Percentiles rank a stretch among this genome's conserved stretches.
phyloP scores from a whole-genome alignment of 2,888 invertebrate species.

The Margaritifera margaritifera region DNA sequence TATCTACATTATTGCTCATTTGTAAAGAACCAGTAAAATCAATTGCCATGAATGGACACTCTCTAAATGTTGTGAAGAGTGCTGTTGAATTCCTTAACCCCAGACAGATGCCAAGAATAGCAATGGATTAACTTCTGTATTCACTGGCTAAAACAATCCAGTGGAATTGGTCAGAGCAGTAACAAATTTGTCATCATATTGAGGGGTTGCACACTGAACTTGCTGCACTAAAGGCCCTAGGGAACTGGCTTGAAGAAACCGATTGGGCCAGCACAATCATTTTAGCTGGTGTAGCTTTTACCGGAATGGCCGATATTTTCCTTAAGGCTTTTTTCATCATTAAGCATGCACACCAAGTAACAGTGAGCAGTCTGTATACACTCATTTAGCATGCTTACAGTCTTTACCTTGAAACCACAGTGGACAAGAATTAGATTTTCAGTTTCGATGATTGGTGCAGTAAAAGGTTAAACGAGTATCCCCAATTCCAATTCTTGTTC shows the following conservation, averaged over 20 bases:
- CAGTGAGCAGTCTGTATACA: slow-evolving; percentile 3
- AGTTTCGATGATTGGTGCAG: slow-evolving; percentile 1
- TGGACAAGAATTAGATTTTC: too few species aligned
- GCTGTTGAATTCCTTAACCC: background rate
- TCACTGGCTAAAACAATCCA: slow-evolving; percentile 1
- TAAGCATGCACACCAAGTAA: slow-evolving; percentile 4
- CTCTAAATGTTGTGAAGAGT: background rate
- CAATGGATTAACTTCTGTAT: too few species aligned
- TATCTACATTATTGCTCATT: background rate
- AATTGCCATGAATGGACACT: slow-evolving; percentile 1
- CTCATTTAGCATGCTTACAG: too few species aligned
- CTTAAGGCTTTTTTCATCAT: background rate
- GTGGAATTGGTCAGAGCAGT: slow-evolving; percentile 1
- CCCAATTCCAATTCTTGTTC: slow-evolving; percentile 2
- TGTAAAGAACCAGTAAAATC: background rate
- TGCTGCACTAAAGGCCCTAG: background rate
- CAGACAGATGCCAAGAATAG: background rate
- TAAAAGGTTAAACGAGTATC: background rate
- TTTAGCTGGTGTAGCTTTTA: slow-evolving; percentile 2
- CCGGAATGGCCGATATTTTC: slow-evolving; percentile 2
- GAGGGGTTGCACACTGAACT: slow-evolving; percentile 1
- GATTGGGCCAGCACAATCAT: slow-evolving; percentile 1
- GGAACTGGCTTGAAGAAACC: background rate
- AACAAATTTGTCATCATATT: too few species aligned
- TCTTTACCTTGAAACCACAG: too few species aligned